Evolutionary conservation across 2,888 invertebrate species (phyloP).

Genomic region (Pachycephus smyrnensis): DNA sequence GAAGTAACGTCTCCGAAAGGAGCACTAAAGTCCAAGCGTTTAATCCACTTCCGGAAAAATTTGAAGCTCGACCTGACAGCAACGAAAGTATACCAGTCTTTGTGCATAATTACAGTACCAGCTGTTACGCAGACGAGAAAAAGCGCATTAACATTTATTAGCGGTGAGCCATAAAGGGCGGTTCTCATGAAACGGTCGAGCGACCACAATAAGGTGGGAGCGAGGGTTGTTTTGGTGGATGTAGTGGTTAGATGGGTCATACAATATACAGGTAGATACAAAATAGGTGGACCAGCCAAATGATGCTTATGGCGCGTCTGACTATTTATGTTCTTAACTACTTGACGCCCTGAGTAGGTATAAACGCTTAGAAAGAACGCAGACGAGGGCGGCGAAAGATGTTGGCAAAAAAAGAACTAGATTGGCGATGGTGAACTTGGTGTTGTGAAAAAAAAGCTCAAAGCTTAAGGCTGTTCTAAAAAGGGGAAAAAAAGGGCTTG

Average conservation of each 20-base stretch:
- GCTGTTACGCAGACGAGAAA: slow-evolving; percentile 3
- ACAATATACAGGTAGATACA: not conserved
- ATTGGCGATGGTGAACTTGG: not conserved
- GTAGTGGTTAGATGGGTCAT: not conserved
- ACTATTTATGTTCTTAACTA: not conserved
- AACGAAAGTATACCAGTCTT: not conserved
- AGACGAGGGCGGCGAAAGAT: too few relatives aligned
- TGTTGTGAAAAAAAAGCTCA: not conserved
- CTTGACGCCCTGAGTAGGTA: not conserved
- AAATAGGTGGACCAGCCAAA: not conserved
- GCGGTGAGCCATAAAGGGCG: slow-evolving; percentile 12
- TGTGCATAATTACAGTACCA: not conserved
- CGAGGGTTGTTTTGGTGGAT: not conserved
- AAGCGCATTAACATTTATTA: slow-evolving; percentile 12
- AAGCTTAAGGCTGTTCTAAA: not conserved
- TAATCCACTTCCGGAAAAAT: not conserved
- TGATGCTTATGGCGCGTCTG: not conserved
- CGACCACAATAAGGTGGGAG: slow-evolving; percentile 4
- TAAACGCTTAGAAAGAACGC: not conserved
- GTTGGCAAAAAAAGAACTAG: not conserved
- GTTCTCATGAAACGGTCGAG: slow-evolving; percentile 15
- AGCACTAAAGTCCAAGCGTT: not conserved
- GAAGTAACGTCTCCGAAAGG: not conserved
- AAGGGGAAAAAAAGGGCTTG: not conserved
- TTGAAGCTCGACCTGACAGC: not conserved